Evolutionary conservation across 2,888 invertebrate species (phyloP).

Genomic region (Achlya flavicornis): DNA sequence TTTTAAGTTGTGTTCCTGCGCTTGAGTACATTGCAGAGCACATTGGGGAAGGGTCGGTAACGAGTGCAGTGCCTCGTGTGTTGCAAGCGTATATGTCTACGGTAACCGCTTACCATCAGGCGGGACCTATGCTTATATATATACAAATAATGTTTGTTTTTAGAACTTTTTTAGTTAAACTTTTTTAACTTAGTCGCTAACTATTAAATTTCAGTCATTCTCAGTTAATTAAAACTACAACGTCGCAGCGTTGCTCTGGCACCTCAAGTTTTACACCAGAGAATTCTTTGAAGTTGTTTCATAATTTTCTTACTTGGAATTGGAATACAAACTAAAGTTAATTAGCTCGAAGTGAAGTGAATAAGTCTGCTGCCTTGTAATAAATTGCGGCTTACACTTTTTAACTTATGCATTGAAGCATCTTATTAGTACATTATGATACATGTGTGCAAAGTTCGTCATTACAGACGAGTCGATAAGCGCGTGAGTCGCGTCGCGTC

Average conservation of each 20-base stretch:
- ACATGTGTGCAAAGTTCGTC: too few species aligned
- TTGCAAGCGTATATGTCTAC: too few species aligned
- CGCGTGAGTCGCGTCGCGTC: too few species aligned
- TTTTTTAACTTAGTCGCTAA: constrained; percentile 8
- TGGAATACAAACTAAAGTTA: neutral
- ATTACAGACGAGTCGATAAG: too few species aligned
- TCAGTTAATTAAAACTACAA: constrained; percentile 11
- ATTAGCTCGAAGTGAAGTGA: neutral
- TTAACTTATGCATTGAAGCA: constrained; percentile 6
- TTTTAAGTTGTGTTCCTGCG: too few species aligned
- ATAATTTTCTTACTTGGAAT: constrained; percentile 6
- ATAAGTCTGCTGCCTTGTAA: neutral
- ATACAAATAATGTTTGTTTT: too few species aligned
- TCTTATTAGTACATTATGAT: too few species aligned
- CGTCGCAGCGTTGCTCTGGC: neutral
- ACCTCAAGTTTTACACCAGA: constrained; percentile 6
- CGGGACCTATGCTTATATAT: too few species aligned
- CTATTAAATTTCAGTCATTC: constrained; percentile 8
- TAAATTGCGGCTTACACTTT: constrained; percentile 15
- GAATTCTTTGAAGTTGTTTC: constrained; percentile 2
- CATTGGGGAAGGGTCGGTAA: too few species aligned
- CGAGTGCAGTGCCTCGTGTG: too few species aligned
- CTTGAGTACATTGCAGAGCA: too few species aligned
- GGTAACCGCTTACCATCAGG: too few species aligned
- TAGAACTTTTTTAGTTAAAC: neutral